phyloP scores from a whole-genome alignment of 2,888 invertebrate species.

The Nyleta sp. region DNA sequence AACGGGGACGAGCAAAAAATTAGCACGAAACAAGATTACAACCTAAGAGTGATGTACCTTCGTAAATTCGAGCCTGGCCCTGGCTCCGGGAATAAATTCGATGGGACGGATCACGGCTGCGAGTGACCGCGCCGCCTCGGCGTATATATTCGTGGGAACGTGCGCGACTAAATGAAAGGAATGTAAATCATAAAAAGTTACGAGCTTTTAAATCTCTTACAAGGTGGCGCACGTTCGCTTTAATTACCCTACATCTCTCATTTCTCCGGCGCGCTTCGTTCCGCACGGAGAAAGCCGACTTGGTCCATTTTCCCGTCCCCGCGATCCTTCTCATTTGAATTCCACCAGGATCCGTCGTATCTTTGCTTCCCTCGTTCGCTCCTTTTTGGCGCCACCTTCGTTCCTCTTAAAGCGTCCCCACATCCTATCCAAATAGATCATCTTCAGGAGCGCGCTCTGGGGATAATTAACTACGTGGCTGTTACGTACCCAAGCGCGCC shows the following conservation, averaged over 20 bases:
- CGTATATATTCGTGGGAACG: conserved; percentile 70
- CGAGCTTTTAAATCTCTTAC: conserved; percentile 83
- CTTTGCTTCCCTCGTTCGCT: conserved; percentile 60
- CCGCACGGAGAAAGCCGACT: conserved; percentile 39
- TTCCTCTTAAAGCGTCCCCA: conserved; percentile 71
- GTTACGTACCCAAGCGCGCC: conserved; percentile 66
- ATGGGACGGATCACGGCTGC: conserved; percentile 62
- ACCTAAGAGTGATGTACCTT: conserved; percentile 23
- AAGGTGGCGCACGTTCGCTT: conserved; percentile 81
- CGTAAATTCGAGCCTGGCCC: conserved; percentile 30
- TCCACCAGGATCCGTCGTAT: conserved; percentile 66
- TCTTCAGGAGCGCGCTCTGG: conserved; percentile 77
- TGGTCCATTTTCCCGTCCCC: conserved; percentile 46
- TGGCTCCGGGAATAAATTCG: conserved; percentile 52
- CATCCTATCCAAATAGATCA: conserved; percentile 78
- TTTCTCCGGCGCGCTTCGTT: conserved; percentile 69
- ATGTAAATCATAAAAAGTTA: conserved; percentile 83
- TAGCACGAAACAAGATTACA: conserved; percentile 50
- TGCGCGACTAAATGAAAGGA: conserved; percentile 82
- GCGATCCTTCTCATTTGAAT: conserved; percentile 67
- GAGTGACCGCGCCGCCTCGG: conserved; percentile 45
- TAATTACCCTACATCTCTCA: conserved; percentile 80
- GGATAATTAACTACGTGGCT: conserved; percentile 80
- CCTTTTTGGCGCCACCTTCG: conserved; percentile 47
- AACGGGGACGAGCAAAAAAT: conserved; percentile 14